Conservation (phyloP, 37 sponge, comb jelly and placozoan species). For the Oscarella lobularis region DNA sequence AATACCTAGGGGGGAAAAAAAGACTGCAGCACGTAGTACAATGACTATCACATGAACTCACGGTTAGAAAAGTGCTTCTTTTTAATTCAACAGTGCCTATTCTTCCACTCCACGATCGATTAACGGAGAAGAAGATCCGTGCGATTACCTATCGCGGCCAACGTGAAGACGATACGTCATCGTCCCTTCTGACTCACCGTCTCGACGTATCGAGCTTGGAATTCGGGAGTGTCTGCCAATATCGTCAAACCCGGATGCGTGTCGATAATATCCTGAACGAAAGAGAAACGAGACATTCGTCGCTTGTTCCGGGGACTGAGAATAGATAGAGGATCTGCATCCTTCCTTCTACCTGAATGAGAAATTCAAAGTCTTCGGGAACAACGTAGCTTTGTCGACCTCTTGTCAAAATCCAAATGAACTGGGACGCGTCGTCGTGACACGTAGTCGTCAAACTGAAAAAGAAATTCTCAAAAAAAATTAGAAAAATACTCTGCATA, state of each 20-base stretch:
- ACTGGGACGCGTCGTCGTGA: conserved; percentile 78
- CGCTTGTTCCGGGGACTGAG: too few relatives aligned
- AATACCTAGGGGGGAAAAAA: conserved; percentile 10
- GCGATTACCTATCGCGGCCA: conserved; percentile 46
- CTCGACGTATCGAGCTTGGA: conserved; percentile 90
- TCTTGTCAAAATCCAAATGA: conserved; percentile 58
- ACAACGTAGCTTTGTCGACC: conserved; percentile 40
- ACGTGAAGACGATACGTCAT: neutral
- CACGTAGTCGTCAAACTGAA: conserved; percentile 38
- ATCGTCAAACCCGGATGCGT: conserved; percentile 93
- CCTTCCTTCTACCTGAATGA: conserved; percentile 51
- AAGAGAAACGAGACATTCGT: neutral
- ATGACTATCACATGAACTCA: too few relatives aligned
- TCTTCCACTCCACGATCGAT: conserved; percentile 60
- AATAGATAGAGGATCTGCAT: too few relatives aligned
- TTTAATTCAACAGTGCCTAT: conserved; percentile 65
- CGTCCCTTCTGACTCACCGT: conserved; percentile 47
- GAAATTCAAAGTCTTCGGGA: conserved; percentile 62
- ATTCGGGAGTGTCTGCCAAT: conserved; percentile 77
- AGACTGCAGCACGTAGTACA: too few relatives aligned
- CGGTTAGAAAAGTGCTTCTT: conserved; percentile 68
- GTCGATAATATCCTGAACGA: conserved; percentile 75
- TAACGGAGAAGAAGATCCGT: conserved; percentile 75
- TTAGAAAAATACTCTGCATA: conserved; percentile 13
- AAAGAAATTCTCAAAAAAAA: neutral